Conservation (phyloP, 2,113 vertebrate species). For the Rhinolophus ferrumequinum region DNA sequence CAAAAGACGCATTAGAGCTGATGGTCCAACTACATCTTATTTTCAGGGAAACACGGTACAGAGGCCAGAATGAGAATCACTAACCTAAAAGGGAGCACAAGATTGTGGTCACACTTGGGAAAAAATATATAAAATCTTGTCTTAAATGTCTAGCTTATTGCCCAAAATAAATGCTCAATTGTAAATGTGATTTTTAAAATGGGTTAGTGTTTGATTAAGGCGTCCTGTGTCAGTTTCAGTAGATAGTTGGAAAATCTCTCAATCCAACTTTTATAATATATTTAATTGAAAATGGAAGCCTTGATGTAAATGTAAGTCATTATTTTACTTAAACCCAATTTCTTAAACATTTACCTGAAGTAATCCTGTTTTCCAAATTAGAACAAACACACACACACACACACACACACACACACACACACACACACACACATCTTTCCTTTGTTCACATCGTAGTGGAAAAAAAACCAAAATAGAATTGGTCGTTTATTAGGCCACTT, state of each 20-base stretch:
- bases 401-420: neutral
- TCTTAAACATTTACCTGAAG: neutral
- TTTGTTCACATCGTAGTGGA: neutral
- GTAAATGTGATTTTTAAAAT: neutral
- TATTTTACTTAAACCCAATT: conserved; percentile 52
- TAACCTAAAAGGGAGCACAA: neutral
- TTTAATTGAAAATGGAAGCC: conserved; percentile 31
- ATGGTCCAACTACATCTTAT: too few relatives aligned
- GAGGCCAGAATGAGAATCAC: neutral
- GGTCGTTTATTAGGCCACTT: neutral
- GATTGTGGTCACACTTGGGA: neutral
- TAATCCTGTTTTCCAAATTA: conserved; percentile 12
- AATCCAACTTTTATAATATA: conserved; percentile 29
- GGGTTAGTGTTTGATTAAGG: neutral
- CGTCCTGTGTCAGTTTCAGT: conserved; percentile 2
- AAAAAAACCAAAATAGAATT: conserved; percentile 29
- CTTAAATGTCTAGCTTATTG: conserved; percentile 26
- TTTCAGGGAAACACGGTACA: too few relatives aligned
- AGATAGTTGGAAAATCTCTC: conserved; percentile 25
- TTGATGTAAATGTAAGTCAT: conserved; percentile 39
- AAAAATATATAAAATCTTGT: neutral
- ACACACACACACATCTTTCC: neutral
- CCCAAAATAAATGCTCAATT: neutral
- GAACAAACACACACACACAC: neutral
- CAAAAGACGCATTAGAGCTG: too few relatives aligned